Percentiles rank a stretch among this genome's conserved stretches.
Evolutionary conservation across 2,888 invertebrate genomes (phyloP).

Genomic region (Ochropacha duplaris): DNA sequence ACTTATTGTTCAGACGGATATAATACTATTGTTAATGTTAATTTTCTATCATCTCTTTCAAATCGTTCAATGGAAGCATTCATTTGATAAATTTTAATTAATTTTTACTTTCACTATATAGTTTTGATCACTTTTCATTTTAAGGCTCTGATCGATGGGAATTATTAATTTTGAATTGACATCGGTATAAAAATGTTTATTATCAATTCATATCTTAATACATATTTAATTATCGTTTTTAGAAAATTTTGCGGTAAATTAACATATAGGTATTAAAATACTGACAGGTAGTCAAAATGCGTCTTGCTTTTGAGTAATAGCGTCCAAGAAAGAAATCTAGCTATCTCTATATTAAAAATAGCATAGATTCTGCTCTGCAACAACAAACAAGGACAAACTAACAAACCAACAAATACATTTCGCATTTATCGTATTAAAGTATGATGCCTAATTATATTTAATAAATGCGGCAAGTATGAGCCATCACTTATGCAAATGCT

Average conservation of each 20-base stretch:
- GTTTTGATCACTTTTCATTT: conserved; percentile 21
- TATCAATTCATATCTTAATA: background rate
- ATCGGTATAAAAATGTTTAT: background rate
- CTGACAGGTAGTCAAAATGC: no score
- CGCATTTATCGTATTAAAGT: no score
- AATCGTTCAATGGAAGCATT: conserved; percentile 48
- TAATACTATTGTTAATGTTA: conserved; percentile 47
- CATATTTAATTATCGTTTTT: background rate
- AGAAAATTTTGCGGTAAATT: no score
- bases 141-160: conserved; percentile 12
- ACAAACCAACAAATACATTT: no score
- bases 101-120: conserved; percentile 59
- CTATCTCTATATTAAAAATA: no score
- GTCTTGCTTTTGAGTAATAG: background rate
- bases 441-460: conserved; percentile 2
- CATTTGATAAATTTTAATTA: conserved; percentile 64
- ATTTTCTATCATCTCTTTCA: conserved; percentile 39
- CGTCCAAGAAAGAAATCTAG: background rate
- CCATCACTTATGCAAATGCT: conserved; percentile 62
- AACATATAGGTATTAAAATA: no score
- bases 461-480: conserved; percentile 39
- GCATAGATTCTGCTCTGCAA: no score
- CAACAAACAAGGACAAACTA: no score
- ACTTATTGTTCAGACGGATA: conserved; percentile 31
- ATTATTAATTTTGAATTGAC: background rate